Evolutionary conservation across 2,113 vertebrate species (phyloP), one percentile per base, ranked within the genome.

Genomic region (Pipra filicauda): DNA sequence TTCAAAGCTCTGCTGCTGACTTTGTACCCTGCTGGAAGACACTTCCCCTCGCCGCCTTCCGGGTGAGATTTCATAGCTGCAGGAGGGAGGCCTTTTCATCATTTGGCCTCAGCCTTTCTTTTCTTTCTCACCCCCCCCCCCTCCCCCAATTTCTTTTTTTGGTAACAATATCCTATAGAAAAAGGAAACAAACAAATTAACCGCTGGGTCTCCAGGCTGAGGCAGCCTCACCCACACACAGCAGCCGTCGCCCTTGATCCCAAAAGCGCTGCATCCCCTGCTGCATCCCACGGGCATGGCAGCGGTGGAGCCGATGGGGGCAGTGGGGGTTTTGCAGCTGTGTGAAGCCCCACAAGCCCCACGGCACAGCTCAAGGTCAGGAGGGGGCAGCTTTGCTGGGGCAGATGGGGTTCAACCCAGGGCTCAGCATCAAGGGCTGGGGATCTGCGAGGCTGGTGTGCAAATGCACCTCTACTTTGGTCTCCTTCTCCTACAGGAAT

Each of bases 1-100:
- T 96, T 97, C 96, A 96, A 97, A 97, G 96, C 92, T 39, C 85
- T 35, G 59, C 93, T 93, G 88, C 85, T 97, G 88, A 80, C 95
- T 97, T 97, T 96, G 95, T 96, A 96, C 81, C 95, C 93, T 0
- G 24, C 93, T 96, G 91, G 89, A 95, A 96, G 71, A 93, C 81
- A 85, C 78, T 96, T 96, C 91, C 91, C 91, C 85, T 91, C 43
- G 0, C 93, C 13, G 72, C 95, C 95, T 96, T 95, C 95, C 48
- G 82, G 90, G 71, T 74, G 93, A 94, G 95, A 89, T 89, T 96
- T 94, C 89, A 88, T 96, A 97, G 95, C 96, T 96, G 85, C 90
- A 79, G 94, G 94, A 97, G 71, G 89, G 88, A 80, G 70, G 43
- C 44, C 85, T 96, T 94, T 95, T 94, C 82, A 94, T 93, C 95